Evolutionary conservation across 2,797 vertebrate genomes (phyloP).

Genomic region (Bryconaethiops microstoma): DNA sequence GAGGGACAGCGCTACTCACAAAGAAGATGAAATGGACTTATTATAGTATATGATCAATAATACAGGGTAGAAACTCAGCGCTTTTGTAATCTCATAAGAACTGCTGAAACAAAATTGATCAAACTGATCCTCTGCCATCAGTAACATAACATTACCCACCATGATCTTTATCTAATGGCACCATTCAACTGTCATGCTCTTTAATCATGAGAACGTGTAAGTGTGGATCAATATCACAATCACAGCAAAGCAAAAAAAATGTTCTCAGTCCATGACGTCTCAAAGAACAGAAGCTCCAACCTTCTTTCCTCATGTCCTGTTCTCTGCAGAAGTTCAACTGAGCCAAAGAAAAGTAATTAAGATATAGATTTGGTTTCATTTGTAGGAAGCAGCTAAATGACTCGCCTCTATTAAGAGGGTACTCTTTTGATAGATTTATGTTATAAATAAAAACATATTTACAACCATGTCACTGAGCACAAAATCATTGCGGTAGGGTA

Average conservation of each 20-base stretch:
- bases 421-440: neutral
- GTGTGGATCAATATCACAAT: conserved; percentile 38
- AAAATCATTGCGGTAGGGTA: neutral
- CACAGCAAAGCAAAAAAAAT: conserved; percentile 11
- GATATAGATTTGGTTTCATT: conserved; percentile 45
- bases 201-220: conserved; percentile 43
- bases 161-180: conserved; percentile 29
- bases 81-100: conserved; percentile 14
- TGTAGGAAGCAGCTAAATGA: conserved; percentile 7
- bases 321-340: conserved; percentile 25
- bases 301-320: neutral
- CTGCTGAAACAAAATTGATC: neutral
- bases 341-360: conserved; percentile 32
- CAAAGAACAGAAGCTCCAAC: conserved; percentile 3
- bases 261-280: neutral
- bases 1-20: neutral
- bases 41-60: conserved; percentile 33
- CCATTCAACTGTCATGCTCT: conserved; percentile 16
- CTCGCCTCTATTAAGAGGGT: conserved; percentile 9
- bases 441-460: conserved; percentile 1
- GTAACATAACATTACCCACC: conserved; percentile 21
- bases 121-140: conserved; percentile 25
- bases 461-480: neutral
- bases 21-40: neutral
- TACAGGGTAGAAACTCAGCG: neutral